These are phyloP conservation scores for Apistogramma diplotaenia DNA, from an alignment of 2,113 vertebrate species.

Conservation along the genomic window DNA sequence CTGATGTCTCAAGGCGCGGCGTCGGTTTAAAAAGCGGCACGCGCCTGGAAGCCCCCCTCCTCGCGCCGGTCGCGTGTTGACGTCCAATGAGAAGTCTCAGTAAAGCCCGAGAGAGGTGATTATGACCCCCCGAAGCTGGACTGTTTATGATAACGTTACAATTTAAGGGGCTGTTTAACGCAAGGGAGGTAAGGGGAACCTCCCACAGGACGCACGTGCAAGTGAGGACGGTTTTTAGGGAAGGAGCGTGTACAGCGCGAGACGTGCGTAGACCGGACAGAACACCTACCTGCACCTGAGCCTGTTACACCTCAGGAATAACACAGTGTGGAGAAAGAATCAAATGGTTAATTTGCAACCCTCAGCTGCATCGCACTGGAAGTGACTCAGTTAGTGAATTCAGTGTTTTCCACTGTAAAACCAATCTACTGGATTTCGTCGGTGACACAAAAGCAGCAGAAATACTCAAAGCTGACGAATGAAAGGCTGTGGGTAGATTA, in stretches of 20 bases:
- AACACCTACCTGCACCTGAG: slow-evolving; percentile 24
- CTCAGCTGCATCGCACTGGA: neutral
- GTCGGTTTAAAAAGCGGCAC: slow-evolving; percentile 95
- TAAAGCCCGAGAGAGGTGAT: slow-evolving; percentile 70
- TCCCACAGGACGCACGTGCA: slow-evolving; percentile 73
- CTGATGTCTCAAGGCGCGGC: slow-evolving; percentile 84
- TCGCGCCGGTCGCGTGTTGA: slow-evolving; percentile 90
- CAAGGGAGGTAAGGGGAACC: slow-evolving; percentile 66
- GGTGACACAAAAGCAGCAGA: neutral
- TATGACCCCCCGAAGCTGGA: slow-evolving; percentile 47
- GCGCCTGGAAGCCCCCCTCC: slow-evolving; percentile 89
- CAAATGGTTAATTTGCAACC: slow-evolving; percentile 2
- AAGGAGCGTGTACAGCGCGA: slow-evolving; percentile 57
- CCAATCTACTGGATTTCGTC: neutral
- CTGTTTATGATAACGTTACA: slow-evolving; percentile 69
- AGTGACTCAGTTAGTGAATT: neutral
- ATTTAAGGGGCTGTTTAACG: slow-evolving; percentile 69
- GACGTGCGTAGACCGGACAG: slow-evolving; percentile 18
- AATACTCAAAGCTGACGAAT: neutral
- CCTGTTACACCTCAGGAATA: neutral
- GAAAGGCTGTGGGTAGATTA: neutral
- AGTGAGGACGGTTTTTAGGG: slow-evolving; percentile 33
- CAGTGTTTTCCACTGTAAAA: neutral
- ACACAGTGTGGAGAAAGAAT: neutral
- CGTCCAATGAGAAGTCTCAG: slow-evolving; percentile 82